Evolutionary conservation across 53 echinoderm and acorn worm genomes (phyloP).

Genomic region (Temnopleurus reevesii): DNA sequence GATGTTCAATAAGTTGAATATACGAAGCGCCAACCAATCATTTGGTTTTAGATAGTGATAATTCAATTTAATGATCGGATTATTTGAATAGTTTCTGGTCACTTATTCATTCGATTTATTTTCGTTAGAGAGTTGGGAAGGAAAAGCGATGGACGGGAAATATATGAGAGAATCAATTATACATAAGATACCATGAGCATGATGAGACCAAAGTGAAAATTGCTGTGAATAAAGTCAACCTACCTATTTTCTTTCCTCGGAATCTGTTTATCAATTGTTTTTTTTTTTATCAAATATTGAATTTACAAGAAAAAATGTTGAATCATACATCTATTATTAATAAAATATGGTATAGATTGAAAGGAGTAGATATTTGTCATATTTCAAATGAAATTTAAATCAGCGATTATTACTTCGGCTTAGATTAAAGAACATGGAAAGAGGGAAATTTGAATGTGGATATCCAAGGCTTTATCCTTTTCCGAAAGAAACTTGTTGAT

Average conservation of each 20-base stretch:
- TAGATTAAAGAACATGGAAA: too few relatives aligned
- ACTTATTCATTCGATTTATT: slow-evolving; percentile 2
- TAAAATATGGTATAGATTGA: too few relatives aligned
- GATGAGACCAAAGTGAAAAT: background rate
- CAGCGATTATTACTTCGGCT: too few relatives aligned
- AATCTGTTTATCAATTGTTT: background rate
- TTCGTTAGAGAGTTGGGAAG: background rate
- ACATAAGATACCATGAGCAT: background rate
- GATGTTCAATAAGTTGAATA: background rate
- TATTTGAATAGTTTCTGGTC: background rate
- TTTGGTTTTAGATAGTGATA: background rate
- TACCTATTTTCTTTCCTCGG: too few relatives aligned
- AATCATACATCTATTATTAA: too few relatives aligned
- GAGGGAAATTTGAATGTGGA: too few relatives aligned
- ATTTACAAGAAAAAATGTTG: too few relatives aligned
- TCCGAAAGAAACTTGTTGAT: too few relatives aligned
- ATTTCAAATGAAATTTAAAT: too few relatives aligned
- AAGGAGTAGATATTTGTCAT: too few relatives aligned
- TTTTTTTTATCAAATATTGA: background rate
- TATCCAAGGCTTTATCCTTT: too few relatives aligned
- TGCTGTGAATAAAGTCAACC: too few relatives aligned
- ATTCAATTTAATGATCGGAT: slow-evolving; percentile 21
- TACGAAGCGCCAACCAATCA: background rate
- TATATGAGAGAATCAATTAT: background rate
- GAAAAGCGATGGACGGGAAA: background rate